Conservation (phyloP, 2,113 vertebrate genomes). For the Puntigrus tetrazona region DNA sequence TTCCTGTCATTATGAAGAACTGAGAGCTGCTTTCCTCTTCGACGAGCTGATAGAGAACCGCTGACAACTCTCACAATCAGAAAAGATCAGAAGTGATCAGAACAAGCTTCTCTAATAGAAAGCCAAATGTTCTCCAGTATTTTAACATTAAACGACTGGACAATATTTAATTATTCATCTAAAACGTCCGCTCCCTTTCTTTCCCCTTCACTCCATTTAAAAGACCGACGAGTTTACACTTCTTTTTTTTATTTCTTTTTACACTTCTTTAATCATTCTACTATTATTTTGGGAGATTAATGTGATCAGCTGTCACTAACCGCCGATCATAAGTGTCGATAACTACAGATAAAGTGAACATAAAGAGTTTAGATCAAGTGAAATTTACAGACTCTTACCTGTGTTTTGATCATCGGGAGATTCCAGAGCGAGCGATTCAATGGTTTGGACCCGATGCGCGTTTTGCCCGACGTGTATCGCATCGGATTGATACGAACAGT, state of each 20-base stretch:
- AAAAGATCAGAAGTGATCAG: neutral
- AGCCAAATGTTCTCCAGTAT: neutral
- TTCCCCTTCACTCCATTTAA: too few relatives aligned
- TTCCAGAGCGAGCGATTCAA: constrained; percentile 74
- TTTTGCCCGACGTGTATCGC: constrained; percentile 61
- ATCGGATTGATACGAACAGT: constrained; percentile 56
- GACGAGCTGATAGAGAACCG: too few relatives aligned
- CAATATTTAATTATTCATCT: neutral
- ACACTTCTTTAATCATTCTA: neutral
- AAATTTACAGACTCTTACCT: neutral
- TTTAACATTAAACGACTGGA: neutral
- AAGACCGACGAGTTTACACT: too few relatives aligned
- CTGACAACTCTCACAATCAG: neutral
- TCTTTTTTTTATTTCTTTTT: too few relatives aligned
- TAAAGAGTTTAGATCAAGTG: too few relatives aligned
- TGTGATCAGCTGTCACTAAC: neutral
- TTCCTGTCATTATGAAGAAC: neutral
- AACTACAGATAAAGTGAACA: neutral
- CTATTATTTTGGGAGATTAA: neutral
- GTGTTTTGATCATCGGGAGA: neutral
- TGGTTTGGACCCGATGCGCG: constrained; percentile 62
- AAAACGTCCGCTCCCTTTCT: too few relatives aligned
- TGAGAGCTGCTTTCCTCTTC: neutral
- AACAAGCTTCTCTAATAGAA: neutral
- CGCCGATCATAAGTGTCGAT: neutral